phyloP scores from a whole-genome alignment of 1,140 invertebrate genomes.

The Platyura marginata region DNA sequence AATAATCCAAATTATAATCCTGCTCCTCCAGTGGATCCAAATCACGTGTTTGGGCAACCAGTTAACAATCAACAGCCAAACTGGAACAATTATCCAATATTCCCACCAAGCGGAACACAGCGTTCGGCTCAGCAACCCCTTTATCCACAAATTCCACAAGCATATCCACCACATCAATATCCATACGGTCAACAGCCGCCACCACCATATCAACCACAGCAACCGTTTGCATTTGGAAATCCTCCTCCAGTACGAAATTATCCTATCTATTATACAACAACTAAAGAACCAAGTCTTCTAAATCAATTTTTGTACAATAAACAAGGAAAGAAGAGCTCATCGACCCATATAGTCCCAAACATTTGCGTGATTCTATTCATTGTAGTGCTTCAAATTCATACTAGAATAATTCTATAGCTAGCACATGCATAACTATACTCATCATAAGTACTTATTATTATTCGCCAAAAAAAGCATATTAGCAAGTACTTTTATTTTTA shows the following conservation, averaged over 20 bases:
- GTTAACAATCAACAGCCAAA: constrained; percentile 11
- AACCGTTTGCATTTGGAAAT: constrained; percentile 1
- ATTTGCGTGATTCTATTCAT: neutral
- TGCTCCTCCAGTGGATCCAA: constrained; percentile 17
- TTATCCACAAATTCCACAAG: constrained; percentile 20
- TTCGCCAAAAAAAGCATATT: too few species aligned
- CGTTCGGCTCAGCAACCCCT: constrained; percentile 15
- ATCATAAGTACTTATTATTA: too few species aligned
- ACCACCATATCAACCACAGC: neutral
- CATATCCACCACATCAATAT: constrained; percentile 18
- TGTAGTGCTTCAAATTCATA: neutral
- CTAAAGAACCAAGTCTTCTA: neutral
- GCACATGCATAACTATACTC: too few species aligned
- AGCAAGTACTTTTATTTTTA: too few species aligned
- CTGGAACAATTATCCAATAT: constrained; percentile 17
- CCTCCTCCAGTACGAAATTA: neutral
- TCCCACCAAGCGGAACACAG: constrained; percentile 18
- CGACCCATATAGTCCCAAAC: neutral
- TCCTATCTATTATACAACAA: neutral
- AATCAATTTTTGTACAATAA: constrained; percentile 4
- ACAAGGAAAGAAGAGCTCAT: neutral
- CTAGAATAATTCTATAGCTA: too few species aligned
- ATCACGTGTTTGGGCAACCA: constrained; percentile 23
- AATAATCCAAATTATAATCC: constrained; percentile 11
- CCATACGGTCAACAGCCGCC: constrained; percentile 18